These are phyloP conservation scores for mouse (Mus musculus) DNA, from an alignment of 2,113 vertebrate species.

Conservation along the genomic window GRCm39 chr17:62554001-62554500, in stretches of 20 bases:
- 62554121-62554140: conserved; percentile 57
- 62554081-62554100: conserved; percentile 41
- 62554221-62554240: neutral
- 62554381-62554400: neutral
- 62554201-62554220: conserved; percentile 36
- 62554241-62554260: conserved; percentile 36
- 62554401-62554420: neutral
- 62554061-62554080: conserved; percentile 55
- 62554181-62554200: conserved; percentile 45
- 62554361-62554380: rapidly evolving
- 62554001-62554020: conserved; percentile 23
- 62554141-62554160: conserved; percentile 66
- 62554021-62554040: conserved; percentile 62
- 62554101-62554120: conserved; percentile 68
- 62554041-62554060: conserved; percentile 40
- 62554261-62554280: conserved; percentile 43
- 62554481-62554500: neutral
- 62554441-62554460: conserved; percentile 38
- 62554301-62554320: neutral
- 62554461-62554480: conserved; percentile 17
- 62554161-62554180: conserved; percentile 13
- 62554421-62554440: neutral
- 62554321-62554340: neutral
- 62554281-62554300: neutral
- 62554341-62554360: neutral